Percentiles rank a stretch among this genome's conserved stretches.
phyloP scores from a whole-genome alignment of 2,888 invertebrate species.

The Kuschelorhynchus macadamiae region DNA sequence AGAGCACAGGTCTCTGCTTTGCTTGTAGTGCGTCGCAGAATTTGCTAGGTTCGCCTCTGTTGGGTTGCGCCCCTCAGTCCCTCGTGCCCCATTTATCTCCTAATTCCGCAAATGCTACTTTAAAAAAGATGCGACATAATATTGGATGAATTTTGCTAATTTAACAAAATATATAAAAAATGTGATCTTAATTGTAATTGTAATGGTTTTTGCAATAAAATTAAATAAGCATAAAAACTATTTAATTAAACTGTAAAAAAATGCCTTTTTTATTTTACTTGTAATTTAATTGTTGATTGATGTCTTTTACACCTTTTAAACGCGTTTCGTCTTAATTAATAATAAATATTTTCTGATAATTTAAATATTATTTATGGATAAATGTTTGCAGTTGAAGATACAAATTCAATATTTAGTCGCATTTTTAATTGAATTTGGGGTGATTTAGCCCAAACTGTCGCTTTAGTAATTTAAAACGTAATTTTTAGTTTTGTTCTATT shows the following conservation, averaged over 20 bases:
- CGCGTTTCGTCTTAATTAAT: no score
- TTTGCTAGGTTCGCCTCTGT: conserved; percentile 67
- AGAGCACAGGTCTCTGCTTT: conserved; percentile 69
- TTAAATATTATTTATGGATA: no score
- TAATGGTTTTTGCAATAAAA: no score
- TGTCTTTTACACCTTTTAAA: no score
- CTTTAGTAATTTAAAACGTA: conserved; percentile 33
- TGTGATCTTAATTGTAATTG: no score
- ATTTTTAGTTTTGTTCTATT: conserved; percentile 21
- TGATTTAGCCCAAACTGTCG: conserved; percentile 48
- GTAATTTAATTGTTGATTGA: no score
- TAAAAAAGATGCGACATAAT: conserved; percentile 9
- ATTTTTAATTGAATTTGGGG: conserved; percentile 14
- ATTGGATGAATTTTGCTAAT: background rate
- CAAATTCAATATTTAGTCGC: conserved; percentile 2
- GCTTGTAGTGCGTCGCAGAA: conserved; percentile 65
- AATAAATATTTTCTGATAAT: no score
- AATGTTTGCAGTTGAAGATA: no score
- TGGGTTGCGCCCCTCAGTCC: conserved; percentile 67
- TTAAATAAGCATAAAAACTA: no score
- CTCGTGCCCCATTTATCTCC: conserved; percentile 46
- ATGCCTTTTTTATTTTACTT: no score
- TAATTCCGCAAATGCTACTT: conserved; percentile 49
- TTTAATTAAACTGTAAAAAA: no score
- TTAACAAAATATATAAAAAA: background rate